phyloP scores from a whole-genome alignment of 2,113 vertebrate species.

The Chinchilla lanigera region DNA sequence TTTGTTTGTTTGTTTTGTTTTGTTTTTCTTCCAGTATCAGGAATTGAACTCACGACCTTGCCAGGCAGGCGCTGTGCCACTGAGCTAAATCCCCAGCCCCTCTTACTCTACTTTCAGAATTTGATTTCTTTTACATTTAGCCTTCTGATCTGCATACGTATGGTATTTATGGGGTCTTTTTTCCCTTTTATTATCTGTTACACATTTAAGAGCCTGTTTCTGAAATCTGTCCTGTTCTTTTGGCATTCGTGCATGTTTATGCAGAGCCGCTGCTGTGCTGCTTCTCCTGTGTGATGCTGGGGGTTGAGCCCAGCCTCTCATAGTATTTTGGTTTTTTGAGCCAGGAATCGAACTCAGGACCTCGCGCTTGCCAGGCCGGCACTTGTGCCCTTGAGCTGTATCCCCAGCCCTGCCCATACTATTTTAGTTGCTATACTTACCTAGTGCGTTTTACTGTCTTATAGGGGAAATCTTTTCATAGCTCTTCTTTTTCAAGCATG shows the following conservation, averaged over 20 bases:
- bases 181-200: neutral
- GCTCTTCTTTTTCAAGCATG: neutral
- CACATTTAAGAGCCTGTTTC: neutral
- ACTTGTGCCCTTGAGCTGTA: too few relatives aligned
- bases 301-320: neutral
- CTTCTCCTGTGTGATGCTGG: neutral
- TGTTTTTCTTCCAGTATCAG: too few relatives aligned
- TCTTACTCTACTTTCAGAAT: too few relatives aligned
- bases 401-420: too few relatives aligned
- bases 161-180: neutral
- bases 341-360: too few relatives aligned
- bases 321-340: neutral
- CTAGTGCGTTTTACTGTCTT: neutral
- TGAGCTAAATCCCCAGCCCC: too few relatives aligned
- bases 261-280: neutral
- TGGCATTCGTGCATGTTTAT: neutral
- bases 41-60: too few relatives aligned
- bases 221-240: neutral
- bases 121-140: neutral
- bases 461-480: neutral
- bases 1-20: too few relatives aligned
- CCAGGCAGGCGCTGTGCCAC: too few relatives aligned
- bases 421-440: neutral
- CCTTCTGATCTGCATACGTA: neutral
- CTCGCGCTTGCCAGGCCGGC: too few relatives aligned